Evolutionary conservation across 2,797 vertebrate genomes (phyloP), one percentile per base, ranked within the genome.

Genomic region (Somateria mollissima): DNA sequence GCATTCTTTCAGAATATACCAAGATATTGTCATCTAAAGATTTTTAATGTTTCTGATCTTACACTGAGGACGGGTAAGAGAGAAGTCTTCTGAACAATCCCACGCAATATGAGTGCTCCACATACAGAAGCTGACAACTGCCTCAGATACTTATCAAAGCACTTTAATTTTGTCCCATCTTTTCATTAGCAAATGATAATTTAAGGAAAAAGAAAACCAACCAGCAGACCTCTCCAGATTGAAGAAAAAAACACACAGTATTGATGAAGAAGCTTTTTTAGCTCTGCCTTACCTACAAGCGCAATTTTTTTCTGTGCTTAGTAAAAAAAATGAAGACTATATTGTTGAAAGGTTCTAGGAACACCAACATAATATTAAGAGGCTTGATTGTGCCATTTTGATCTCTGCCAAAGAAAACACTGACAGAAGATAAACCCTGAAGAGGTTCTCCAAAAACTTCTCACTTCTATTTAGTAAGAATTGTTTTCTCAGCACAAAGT

Each of bases 11-110:
- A 54, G 76, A 83, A 91, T 41, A 25, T 7, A 6, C 10, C 17
- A 54, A 57, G 45, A 69, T 49, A 34, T 39, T 25, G 17, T 71
- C 11, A 66, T 66, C 75, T 73, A 17, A 4, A 57, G 27, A 11
- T 20, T 85, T 92, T 84, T 74, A 87, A 30, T 79, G 73, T 27
- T 82, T 89, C 43, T 71, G 17, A 76, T 64, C 20, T 84, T 84
- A 57, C 6, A 56, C 24, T 37, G 32, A 58, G 12, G 22, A 37
- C 3, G 51, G 56, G 27, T 27, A 85, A 58, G 10, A 87, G 5
- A 76, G 8, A 54, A 49, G 13, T 69, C 9, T 62, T 25, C 18
- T 78, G 25, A 86, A 49, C 0, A 0, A 72, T n/a, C 32, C 32
- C 14, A 19, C 30, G 72, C 25, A 8, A 8, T 4, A 10, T 2